Evolutionary conservation across 2,888 invertebrate species (phyloP), one percentile per base, ranked within the genome.

Genomic region (Habrosyne pyritoides): DNA sequence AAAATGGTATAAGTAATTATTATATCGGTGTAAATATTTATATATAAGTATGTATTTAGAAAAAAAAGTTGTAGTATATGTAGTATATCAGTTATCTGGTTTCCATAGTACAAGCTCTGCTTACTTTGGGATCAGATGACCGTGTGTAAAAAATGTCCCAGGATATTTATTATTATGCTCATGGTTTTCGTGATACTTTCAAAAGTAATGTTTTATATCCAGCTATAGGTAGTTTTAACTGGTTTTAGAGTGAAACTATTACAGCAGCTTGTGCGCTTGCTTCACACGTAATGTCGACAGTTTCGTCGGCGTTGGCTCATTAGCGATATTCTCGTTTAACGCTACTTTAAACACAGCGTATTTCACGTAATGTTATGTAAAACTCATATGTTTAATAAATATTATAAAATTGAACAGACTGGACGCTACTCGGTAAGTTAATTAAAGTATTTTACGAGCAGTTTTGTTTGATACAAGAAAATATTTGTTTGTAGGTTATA

Each of bases 251-350:
- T 42, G 18, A 42, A 42, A 42, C 42, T 42, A 42, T 14, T 42
- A 18, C 42, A 42, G 68, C 69, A 65, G 54, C 54, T 56, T 67
- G 64, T 54, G 57, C 57, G 49, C 48, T 54, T 57, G 56, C 60
- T 63, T 70, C 59, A 63, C 68, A 56, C 22, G 24, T 12, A 10
- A 26, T 55, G 47, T 5, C 30, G 54, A 52, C 51, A 42, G 30
- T 50, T 21, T 47, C 49, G 46, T 64, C 57, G 66, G 65, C 66
- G 64, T 56, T 62, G 66, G 67, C 69, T 78, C 79, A 77, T 80
- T 81, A 81, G 80, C 71, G 73, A 65, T 70, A 69, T 71, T 69
- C 69, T 63, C 67, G 68, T 69, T 73, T 74, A 78, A 77, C 75
- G 73, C 60, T 53, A 63, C 58, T 76, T 79, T 78, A 75, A 78